phyloP scores from a whole-genome alignment of 1,140 invertebrate genomes.

The Tenebrio molitor region DNA sequence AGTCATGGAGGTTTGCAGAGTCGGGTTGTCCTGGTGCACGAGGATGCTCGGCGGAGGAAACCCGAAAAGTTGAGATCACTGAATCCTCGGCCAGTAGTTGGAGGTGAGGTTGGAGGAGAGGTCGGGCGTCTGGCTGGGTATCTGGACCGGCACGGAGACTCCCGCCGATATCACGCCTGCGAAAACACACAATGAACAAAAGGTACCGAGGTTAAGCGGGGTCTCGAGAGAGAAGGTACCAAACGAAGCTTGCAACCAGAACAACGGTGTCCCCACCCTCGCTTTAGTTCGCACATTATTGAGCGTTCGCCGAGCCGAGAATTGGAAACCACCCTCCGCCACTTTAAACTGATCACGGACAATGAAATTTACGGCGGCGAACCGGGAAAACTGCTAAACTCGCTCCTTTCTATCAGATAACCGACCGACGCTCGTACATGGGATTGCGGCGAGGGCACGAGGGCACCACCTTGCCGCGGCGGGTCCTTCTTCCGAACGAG shows the following conservation, averaged over 20 bases:
- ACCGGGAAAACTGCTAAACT: constrained; percentile 57
- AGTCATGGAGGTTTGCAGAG: constrained; percentile 60
- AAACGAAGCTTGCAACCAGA: constrained; percentile 66
- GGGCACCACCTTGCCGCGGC: too few species aligned
- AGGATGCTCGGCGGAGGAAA: constrained; percentile 74
- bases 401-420: constrained; percentile 46
- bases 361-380: constrained; percentile 64
- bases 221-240: constrained; percentile 55
- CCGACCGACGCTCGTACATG: neutral
- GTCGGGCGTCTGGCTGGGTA: constrained; percentile 91
- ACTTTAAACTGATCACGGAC: constrained; percentile 66
- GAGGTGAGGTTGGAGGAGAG: constrained; percentile 87
- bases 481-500: too few species aligned
- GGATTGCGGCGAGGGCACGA: too few species aligned
- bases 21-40: constrained; percentile 74
- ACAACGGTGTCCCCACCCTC: constrained; percentile 63
- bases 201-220: constrained; percentile 46
- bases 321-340: constrained; percentile 64
- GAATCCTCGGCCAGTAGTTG: constrained; percentile 96
- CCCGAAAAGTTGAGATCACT: constrained; percentile 87
- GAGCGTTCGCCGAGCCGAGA: constrained; percentile 65
- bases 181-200: constrained; percentile 49
- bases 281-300: constrained; percentile 67
- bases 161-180: constrained; percentile 97
- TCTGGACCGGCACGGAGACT: constrained; percentile 96